Evolutionary conservation across 2,113 vertebrate species (phyloP), one percentile per base, ranked within the genome.

Genomic region (Phylloscopus trochiloides): DNA sequence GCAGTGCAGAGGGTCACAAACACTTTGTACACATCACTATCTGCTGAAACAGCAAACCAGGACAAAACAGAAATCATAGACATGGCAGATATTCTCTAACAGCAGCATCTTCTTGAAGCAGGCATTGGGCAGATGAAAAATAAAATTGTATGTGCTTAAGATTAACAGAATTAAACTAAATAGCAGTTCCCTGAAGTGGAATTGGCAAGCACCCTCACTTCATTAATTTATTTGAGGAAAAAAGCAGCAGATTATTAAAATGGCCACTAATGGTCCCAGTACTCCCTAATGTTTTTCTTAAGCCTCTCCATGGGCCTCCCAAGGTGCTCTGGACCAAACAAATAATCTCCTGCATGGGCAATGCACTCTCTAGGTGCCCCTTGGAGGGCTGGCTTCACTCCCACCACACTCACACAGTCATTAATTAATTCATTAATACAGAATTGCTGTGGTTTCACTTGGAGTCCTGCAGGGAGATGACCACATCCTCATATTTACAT

Each of bases 21-120:
- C 17, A 24, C 26, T 26, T 34, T 32, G 47, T 16, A 29, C 57
- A 6, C 3, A 9, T 31, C 63, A 17, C 42, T 38, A 3, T 13
- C 45, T 21, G 6, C 1, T 36, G 57, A 16, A 71, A 62, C 12
- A 40, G 12, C 31, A 88, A 76, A 32, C 12, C 47, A 61, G 86
- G 25, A 59, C 25, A 31, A 65, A 73, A 8, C 1, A 47, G 31
- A 47, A 31, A 24, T 1, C 0, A 2, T 25, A 50, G 12, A 12
- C 43, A 4, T 0, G 6, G 18, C 5, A 36, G 42, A 28, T 62
- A 24, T 1, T 28, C 47, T 74, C 48, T 26, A n/a, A 51, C 17
- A 72, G 48, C 19, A 79, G 50, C 34, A 85, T 32, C 58, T 51
- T 72, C 29, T 9, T 65, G 45, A 68, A 73, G 21, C 13, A 76